phyloP scores from a whole-genome alignment of 2,888 invertebrate genomes.

The Autographa gamma region DNA sequence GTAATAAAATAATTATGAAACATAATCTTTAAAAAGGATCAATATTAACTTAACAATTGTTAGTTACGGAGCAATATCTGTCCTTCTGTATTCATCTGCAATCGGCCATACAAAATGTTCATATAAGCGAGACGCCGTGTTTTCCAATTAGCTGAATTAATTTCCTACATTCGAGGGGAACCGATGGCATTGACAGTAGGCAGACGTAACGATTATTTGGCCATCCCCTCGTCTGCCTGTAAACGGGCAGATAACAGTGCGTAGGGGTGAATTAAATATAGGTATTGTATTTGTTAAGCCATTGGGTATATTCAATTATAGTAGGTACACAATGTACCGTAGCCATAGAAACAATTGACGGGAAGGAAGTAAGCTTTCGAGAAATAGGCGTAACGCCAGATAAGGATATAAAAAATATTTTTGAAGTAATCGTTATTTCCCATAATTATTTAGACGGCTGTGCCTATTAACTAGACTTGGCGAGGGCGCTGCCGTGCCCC shows the following conservation, averaged over 20 bases:
- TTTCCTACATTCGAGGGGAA: slow-evolving; percentile 63
- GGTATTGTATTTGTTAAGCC: not conserved
- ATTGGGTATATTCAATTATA: not conserved
- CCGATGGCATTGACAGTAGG: slow-evolving; percentile 48
- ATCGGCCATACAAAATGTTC: slow-evolving; percentile 42
- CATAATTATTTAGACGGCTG: too few species aligned
- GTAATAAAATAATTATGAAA: too few species aligned
- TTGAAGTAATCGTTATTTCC: too few species aligned
- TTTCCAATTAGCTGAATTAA: slow-evolving; percentile 71
- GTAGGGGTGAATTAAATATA: not conserved
- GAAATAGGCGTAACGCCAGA: too few species aligned
- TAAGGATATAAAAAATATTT: too few species aligned
- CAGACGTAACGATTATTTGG: slow-evolving; percentile 54
- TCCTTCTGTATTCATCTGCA: slow-evolving; percentile 23
- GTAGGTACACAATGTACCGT: too few species aligned
- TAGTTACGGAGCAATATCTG: not conserved
- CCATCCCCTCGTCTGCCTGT: slow-evolving; percentile 21
- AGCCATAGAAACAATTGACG: too few species aligned
- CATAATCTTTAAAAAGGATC: too few species aligned
- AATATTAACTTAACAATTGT: too few species aligned
- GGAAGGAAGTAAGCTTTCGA: too few species aligned
- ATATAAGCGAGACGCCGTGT: slow-evolving; percentile 48
- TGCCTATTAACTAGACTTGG: too few species aligned
- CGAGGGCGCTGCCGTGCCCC: too few species aligned
- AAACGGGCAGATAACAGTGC: not conserved